Conservation (phyloP, 2,888 invertebrate genomes). For the Caenorhabditis sp. region DNA sequence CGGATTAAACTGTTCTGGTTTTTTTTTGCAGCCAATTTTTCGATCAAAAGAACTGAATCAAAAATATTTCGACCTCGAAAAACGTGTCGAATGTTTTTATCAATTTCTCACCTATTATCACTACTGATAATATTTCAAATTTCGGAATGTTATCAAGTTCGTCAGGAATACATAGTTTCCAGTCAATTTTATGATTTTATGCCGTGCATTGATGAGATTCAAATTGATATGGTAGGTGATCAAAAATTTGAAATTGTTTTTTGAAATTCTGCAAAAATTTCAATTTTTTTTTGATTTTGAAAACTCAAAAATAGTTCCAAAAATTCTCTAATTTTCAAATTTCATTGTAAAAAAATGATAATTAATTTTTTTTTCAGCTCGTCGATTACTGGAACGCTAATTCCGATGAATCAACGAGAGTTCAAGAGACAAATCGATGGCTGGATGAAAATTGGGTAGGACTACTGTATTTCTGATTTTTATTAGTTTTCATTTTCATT, state of each 20-base stretch:
- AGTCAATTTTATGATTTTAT: background rate
- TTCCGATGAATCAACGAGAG: background rate
- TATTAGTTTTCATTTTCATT: too few species aligned
- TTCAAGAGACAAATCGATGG: background rate
- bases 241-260: too few species aligned
- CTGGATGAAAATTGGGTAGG: background rate
- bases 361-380: background rate
- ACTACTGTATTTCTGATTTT: background rate
- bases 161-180: background rate
- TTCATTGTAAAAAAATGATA: too few species aligned
- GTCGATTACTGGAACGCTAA: background rate
- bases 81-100: background rate
- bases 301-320: too few species aligned
- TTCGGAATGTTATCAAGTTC: background rate
- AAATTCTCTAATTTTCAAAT: too few species aligned
- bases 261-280: too few species aligned
- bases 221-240: background rate
- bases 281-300: too few species aligned
- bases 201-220: background rate
- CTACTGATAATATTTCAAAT: background rate
- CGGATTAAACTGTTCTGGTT: too few species aligned
- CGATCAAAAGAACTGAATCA: too few species aligned
- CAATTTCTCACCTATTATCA: slow-evolving; percentile 1
- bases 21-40: too few species aligned
- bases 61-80: too few species aligned